phyloP scores from a whole-genome alignment of 2,888 invertebrate genomes.

The Eupithecia subumbrata region DNA sequence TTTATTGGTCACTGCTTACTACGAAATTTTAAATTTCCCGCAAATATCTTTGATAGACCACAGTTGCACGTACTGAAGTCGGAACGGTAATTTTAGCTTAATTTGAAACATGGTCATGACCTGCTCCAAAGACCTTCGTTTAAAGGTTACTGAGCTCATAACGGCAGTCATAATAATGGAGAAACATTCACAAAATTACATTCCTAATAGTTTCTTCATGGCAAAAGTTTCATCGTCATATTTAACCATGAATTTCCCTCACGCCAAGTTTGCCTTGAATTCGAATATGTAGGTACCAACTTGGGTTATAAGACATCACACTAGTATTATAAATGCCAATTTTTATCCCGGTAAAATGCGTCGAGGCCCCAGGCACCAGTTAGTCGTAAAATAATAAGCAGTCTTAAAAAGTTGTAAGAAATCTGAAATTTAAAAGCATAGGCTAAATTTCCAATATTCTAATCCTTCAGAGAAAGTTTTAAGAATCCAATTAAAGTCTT shows the following conservation, averaged over 20 bases:
- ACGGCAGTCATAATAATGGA: slow-evolving; percentile 26
- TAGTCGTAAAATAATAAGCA: not conserved
- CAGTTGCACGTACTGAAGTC: not conserved
- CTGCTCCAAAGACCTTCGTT: slow-evolving; percentile 15
- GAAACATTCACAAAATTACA: slow-evolving; percentile 27
- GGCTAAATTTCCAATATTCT: not conserved
- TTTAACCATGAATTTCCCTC: slow-evolving; percentile 24
- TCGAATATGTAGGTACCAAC: not conserved
- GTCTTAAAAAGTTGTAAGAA: not conserved
- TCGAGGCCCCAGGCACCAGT: not conserved
- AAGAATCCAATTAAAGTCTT: slow-evolving; percentile 28
- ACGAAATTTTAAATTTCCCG: not conserved
- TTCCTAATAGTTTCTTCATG: slow-evolving; percentile 32
- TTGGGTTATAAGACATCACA: not conserved
- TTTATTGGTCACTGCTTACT: not conserved
- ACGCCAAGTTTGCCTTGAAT: slow-evolving; percentile 30
- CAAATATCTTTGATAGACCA: not conserved
- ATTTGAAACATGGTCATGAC: slow-evolving; percentile 13
- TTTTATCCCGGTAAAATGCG: not conserved
- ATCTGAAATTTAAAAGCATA: not conserved
- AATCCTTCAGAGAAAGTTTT: slow-evolving; percentile 13
- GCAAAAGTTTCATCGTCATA: slow-evolving; percentile 31
- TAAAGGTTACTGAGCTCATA: slow-evolving; percentile 26
- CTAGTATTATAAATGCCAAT: not conserved
- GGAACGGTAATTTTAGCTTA: not conserved